Percentiles rank a stretch among this genome's conserved stretches.
Conservation (phyloP, 1,140 invertebrate species). For the Pogonus chalceus region DNA sequence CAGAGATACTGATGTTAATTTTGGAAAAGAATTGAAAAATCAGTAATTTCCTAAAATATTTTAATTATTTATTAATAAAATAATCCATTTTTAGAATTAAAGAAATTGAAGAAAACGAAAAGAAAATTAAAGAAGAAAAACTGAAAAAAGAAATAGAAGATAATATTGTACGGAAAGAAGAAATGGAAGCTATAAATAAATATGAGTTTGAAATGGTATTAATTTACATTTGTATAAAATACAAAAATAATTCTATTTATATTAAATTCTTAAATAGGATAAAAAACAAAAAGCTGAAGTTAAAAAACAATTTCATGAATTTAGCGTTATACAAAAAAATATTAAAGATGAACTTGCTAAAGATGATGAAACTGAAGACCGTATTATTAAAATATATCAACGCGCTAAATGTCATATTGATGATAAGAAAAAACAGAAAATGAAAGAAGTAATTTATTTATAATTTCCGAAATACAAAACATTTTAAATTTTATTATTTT, state of each 20-base stretch:
- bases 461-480: background rate
- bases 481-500: background rate
- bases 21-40: background rate
- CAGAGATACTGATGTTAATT: background rate
- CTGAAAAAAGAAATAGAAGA: background rate
- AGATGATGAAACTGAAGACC: background rate
- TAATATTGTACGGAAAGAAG: background rate
- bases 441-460: background rate
- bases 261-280: background rate
- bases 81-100: background rate
- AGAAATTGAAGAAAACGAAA: background rate
- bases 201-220: background rate
- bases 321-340: background rate
- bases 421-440: background rate
- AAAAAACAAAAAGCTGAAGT: background rate
- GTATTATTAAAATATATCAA: background rate
- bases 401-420: background rate
- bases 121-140: background rate
- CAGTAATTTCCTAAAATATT: too few species aligned
- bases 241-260: background rate
- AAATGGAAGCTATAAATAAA: background rate
- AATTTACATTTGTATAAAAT: background rate
- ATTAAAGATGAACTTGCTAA: background rate
- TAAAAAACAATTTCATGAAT: background rate
- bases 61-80: too few species aligned